A percentile compares a stretch with the other conserved stretches of the same genome.
Conservation (phyloP, 2,888 invertebrate species). For the Oscheius sp. region DNA sequence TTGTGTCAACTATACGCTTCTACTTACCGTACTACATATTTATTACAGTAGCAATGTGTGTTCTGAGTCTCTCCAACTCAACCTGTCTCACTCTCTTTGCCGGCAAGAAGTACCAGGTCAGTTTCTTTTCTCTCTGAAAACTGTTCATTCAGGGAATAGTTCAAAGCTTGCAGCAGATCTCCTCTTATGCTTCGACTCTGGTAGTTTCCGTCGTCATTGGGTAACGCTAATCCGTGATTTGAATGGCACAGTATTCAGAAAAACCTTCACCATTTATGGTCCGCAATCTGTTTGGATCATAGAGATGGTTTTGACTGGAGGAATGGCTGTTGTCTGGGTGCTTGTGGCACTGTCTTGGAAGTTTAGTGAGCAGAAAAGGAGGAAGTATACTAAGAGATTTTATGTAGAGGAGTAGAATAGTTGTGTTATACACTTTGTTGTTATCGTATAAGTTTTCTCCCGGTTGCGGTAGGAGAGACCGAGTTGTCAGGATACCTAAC, state of each 20-base stretch:
- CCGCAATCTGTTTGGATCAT: conserved; percentile 6
- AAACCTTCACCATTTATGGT: neutral
- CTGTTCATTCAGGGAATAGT: conserved; percentile 1
- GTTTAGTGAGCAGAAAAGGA: no score
- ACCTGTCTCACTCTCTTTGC: conserved; percentile 10
- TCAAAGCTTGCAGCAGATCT: conserved; percentile 1
- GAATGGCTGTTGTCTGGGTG: neutral
- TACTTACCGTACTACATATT: conserved; percentile 10
- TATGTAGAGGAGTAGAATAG: no score
- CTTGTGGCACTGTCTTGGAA: neutral
- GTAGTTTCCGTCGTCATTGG: conserved; percentile 1
- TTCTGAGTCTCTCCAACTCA: conserved; percentile 1
- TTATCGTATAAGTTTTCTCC: no score
- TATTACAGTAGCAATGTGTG: neutral
- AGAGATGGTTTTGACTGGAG: neutral
- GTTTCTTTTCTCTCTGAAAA: neutral
- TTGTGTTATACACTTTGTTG: no score
- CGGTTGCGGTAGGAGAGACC: no score
- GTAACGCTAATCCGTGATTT: neutral
- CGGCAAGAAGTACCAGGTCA: conserved; percentile 1
- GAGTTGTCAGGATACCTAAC: no score
- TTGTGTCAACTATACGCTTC: neutral
- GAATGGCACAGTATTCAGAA: neutral
- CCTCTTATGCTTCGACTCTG: neutral
- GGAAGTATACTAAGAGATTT: no score